phyloP scores from a whole-genome alignment of 2,113 vertebrate genomes.

The Bujurquina vittata region DNA sequence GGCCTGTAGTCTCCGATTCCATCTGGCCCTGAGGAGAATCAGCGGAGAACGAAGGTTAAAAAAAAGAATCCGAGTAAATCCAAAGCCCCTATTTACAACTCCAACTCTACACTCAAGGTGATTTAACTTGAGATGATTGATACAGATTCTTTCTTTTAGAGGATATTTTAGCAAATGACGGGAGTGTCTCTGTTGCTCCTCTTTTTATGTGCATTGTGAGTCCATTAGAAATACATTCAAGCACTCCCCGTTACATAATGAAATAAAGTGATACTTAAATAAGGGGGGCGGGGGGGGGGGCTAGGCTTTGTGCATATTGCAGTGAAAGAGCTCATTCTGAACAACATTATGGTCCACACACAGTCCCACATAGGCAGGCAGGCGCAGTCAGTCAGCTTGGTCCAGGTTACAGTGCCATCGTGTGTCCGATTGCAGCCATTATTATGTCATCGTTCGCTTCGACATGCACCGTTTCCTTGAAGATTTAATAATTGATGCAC shows the following conservation, averaged over 20 bases:
- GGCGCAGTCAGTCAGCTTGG: background rate
- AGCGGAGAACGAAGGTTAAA: background rate
- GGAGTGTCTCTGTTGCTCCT: background rate
- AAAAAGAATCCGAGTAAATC: background rate
- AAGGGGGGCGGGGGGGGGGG: no score
- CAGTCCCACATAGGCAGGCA: background rate
- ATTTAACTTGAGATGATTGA: no score
- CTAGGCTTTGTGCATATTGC: background rate
- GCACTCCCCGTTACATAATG: background rate
- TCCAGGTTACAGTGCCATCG: constrained; percentile 7
- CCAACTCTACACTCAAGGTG: background rate
- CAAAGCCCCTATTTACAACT: background rate
- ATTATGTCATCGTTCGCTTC: background rate
- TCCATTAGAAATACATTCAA: background rate
- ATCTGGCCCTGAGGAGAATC: constrained; percentile 77
- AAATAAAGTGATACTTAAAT: background rate
- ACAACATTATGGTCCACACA: background rate
- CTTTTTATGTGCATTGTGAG: background rate
- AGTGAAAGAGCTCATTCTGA: background rate
- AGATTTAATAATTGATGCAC: background rate
- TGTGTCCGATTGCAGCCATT: constrained; percentile 10
- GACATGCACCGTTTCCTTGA: background rate
- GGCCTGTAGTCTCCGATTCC: constrained; percentile 76
- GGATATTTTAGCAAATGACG: background rate
- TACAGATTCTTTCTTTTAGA: background rate